A percentile compares a stretch with the other conserved stretches of the same genome.
Conservation (phyloP, 1,140 invertebrate genomes). For the Adelges cooleyi region DNA sequence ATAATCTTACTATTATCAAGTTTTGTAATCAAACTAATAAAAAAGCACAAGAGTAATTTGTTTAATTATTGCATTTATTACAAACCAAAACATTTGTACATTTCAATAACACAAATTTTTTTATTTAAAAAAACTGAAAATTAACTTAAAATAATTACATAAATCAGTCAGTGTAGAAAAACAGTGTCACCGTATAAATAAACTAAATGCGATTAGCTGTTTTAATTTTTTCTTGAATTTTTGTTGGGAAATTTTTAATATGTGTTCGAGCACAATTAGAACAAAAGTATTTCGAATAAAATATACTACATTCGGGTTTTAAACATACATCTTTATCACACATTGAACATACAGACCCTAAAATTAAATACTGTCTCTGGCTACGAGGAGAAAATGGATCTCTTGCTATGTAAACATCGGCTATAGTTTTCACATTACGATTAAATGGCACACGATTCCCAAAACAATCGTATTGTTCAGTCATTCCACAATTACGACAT, state of each 20-base stretch:
- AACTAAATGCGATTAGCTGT: neutral
- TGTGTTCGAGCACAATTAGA: slow-evolving; percentile 13
- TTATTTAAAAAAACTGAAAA: too few species aligned
- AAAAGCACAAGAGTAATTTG: too few species aligned
- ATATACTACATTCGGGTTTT: slow-evolving; percentile 27
- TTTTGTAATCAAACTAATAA: too few species aligned
- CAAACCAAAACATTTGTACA: too few species aligned
- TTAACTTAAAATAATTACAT: too few species aligned
- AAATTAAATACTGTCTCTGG: slow-evolving; percentile 21
- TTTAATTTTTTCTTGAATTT: slow-evolving; percentile 24
- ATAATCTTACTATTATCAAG: too few species aligned
- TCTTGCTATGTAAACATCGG: slow-evolving; percentile 15
- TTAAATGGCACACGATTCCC: neutral
- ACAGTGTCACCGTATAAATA: too few species aligned
- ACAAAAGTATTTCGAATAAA: slow-evolving; percentile 24
- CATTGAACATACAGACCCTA: slow-evolving; percentile 18
- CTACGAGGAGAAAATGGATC: slow-evolving; percentile 25
- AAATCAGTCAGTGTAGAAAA: too few species aligned
- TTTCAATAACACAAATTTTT: too few species aligned
- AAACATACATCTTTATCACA: slow-evolving; percentile 25
- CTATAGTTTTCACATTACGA: slow-evolving; percentile 11
- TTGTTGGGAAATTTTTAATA: slow-evolving; percentile 7
- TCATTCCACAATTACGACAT: slow-evolving; percentile 13
- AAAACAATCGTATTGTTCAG: slow-evolving; percentile 25
- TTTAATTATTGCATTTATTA: too few species aligned